phyloP scores from a whole-genome alignment of 2,797 vertebrate genomes.

The Eospalax fontanierii region DNA sequence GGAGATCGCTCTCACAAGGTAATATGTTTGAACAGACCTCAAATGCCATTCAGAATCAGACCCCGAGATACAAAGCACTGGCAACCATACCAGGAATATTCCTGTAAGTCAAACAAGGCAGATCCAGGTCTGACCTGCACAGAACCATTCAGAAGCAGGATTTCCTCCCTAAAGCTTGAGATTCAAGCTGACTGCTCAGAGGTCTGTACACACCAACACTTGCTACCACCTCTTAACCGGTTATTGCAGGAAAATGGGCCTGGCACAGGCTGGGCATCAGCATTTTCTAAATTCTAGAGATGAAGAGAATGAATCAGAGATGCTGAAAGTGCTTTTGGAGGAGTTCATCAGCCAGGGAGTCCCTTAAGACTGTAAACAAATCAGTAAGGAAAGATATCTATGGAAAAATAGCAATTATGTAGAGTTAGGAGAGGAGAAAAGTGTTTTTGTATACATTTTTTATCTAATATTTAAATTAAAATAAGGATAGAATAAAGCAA shows the following conservation, averaged over 20 bases:
- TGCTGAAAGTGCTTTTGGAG: not conserved
- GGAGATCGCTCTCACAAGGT: not conserved
- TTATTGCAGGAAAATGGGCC: not conserved
- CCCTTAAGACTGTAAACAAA: not conserved
- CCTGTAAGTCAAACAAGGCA: not conserved
- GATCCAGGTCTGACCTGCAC: not conserved
- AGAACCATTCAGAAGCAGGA: not conserved
- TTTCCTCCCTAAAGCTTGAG: not conserved
- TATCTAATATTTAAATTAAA: conserved; percentile 4
- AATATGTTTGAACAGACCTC: not conserved
- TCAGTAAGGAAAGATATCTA: not conserved
- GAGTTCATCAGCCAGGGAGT: not conserved
- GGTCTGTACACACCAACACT: not conserved
- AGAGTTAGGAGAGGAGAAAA: not conserved
- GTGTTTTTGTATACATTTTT: not conserved
- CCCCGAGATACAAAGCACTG: not conserved
- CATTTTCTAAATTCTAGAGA: not conserved
- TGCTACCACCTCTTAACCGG: not conserved
- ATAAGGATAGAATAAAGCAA: not conserved
- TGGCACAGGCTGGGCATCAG: not conserved
- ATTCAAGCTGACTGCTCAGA: not conserved
- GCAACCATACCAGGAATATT: too few relatives aligned
- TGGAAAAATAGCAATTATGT: not conserved
- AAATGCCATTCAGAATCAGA: not conserved
- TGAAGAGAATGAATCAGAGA: not conserved